Evolutionary conservation across 2,888 invertebrate species (phyloP).

Genomic region (Amiota minor): DNA sequence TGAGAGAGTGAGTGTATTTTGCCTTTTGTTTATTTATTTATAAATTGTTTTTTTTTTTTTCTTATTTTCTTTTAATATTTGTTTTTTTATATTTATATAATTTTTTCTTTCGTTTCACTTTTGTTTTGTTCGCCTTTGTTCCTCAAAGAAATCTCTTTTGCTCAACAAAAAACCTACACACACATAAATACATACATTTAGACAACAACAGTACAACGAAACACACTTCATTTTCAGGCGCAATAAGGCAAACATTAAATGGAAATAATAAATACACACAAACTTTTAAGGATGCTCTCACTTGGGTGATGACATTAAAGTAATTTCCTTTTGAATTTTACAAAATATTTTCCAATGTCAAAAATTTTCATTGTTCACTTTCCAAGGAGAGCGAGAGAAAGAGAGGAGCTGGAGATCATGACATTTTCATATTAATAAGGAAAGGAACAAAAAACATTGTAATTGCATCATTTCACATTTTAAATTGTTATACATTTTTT

Average conservation of each 20-base stretch:
- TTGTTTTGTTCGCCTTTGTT: slow-evolving; percentile 20
- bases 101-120: background rate
- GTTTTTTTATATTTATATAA: no score
- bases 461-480: no score
- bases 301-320: slow-evolving; percentile 40
- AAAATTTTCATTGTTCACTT: slow-evolving; percentile 14
- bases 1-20: slow-evolving; percentile 30
- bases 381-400: background rate
- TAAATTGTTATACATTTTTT: no score
- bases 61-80: slow-evolving; percentile 26
- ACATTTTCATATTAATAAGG: no score
- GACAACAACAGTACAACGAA: background rate
- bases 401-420: no score
- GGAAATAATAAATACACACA: slow-evolving; percentile 34
- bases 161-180: background rate
- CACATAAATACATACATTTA: background rate
- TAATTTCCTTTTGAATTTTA: slow-evolving; percentile 41
- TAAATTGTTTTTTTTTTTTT: slow-evolving; percentile 33
- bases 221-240: slow-evolving; percentile 32
- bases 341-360: slow-evolving; percentile 14
- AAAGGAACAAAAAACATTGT: no score
- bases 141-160: slow-evolving; percentile 1
- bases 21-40: slow-evolving; percentile 35
- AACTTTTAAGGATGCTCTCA: slow-evolving; percentile 2
- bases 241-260: slow-evolving; percentile 46